Base-by-base conservation (phyloP, 1,140 invertebrate genomes). In the Pomacea maculata region DNA sequence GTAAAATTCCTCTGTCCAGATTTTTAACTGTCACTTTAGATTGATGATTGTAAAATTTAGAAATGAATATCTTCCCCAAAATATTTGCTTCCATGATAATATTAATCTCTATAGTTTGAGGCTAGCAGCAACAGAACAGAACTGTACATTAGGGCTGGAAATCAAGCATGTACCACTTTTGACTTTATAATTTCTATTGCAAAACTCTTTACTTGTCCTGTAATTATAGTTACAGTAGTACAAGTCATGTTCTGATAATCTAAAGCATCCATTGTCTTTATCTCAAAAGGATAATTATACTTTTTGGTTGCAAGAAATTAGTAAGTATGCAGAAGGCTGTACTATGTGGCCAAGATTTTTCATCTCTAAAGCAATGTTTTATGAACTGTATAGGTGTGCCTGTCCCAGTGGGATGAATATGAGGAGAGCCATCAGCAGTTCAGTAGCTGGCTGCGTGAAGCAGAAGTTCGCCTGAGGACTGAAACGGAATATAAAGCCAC, bases 401-500 rank as follows among this genome's bases (percentile, higher is more conserved):
- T 88, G 52, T 82, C 79, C 8, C 80, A 84, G 19, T 91, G 90
- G 90, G 85, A 89, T 64, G 85, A 89, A 65, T 91, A 88, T 87
- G 90, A 91, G 67, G 86, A 87, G 34, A 87, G 85, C 55, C 86
- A 87, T 54, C 96, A 98, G 88, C 95, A 97, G 88, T 91, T 99
- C 21, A 97, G 96, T 0, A 95, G 95, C 88, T 98, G 97, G 97
- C 89, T 99, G 3, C 95, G 95, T 87, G 96, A 97, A 87, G 96
- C 97, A 12, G 97, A 98, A 90, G 94, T 94, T 83, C 95, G 95
- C 2, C 97, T 99, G 94, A 95, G 96, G 86, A 94, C 95, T 79
- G 96, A 98, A 86, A 97, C 96, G 0, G 96, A 98, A 89, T 92
- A 96, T 2, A 98, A 98, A 90, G 94, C 95, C 0, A 96, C 96